phyloP scores from a whole-genome alignment of 2,888 invertebrate genomes.

The Eurytoma californica region DNA sequence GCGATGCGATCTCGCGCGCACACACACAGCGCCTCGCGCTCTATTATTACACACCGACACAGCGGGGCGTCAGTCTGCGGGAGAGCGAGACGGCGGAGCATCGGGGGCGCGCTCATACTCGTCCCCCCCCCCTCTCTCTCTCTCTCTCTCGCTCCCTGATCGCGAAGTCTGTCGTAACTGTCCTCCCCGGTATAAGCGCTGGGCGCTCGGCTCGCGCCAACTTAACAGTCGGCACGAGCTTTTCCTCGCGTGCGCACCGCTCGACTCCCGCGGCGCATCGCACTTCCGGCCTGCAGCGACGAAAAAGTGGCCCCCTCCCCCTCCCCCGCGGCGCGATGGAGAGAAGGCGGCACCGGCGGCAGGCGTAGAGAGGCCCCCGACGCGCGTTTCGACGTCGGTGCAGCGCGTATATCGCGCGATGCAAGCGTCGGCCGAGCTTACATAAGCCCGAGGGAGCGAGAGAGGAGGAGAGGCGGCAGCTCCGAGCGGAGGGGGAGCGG shows the following conservation, averaged over 20 bases:
- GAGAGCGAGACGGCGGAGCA: background rate
- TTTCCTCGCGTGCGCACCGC: background rate
- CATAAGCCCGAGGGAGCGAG: conserved; percentile 28
- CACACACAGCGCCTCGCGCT: background rate
- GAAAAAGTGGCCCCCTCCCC: too few relatives aligned
- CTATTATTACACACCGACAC: background rate
- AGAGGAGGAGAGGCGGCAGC: background rate
- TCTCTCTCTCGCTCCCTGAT: too few relatives aligned
- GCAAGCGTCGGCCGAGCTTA: conserved; percentile 48
- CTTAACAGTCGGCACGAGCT: background rate
- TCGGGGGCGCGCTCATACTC: background rate
- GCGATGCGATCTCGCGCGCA: background rate
- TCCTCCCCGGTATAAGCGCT: too few relatives aligned
- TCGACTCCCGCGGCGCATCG: too few relatives aligned
- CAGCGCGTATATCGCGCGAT: conserved; percentile 30
- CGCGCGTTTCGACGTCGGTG: too few relatives aligned
- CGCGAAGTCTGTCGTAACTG: too few relatives aligned
- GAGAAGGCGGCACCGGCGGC: too few relatives aligned
- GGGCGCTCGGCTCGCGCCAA: background rate
- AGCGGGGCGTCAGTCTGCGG: background rate
- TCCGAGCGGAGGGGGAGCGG: conserved; percentile 4
- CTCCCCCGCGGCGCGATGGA: too few relatives aligned
- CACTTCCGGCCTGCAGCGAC: too few relatives aligned
- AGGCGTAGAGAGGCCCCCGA: too few relatives aligned
- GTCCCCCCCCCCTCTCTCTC: too few relatives aligned